Evolutionary conservation across 2,888 invertebrate species (phyloP).

Genomic region (Willowsia nigromaculata): DNA sequence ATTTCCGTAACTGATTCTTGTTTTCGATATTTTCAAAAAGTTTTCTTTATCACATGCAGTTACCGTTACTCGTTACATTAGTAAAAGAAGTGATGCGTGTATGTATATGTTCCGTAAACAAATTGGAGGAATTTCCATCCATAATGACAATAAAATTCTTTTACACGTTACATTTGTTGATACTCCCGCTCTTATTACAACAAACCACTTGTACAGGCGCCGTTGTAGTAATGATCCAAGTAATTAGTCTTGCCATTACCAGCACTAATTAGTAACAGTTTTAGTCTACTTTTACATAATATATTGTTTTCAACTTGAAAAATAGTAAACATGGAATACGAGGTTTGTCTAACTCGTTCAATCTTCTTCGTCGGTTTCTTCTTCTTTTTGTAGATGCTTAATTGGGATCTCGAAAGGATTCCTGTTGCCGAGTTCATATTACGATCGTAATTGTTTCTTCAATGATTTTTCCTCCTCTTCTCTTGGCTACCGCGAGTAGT

Average conservation of each 20-base stretch:
- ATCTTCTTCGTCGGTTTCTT: not conserved
- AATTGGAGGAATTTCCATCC: slow-evolving; percentile 26
- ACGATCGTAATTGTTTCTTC: not conserved
- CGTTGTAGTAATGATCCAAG: not conserved
- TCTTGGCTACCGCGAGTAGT: not conserved
- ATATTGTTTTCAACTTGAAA: not conserved
- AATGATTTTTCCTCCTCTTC: not conserved
- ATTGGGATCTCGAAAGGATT: slow-evolving; percentile 5
- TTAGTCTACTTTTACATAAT: slow-evolving; percentile 47
- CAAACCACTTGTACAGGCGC: not conserved
- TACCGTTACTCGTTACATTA: not conserved
- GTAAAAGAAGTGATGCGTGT: not conserved
- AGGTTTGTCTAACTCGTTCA: not conserved
- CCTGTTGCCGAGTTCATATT: slow-evolving; percentile 44
- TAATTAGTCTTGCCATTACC: not conserved
- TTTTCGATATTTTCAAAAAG: not conserved
- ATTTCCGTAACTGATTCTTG: not conserved
- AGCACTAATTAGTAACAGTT: slow-evolving; percentile 55
- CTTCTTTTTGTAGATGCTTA: not conserved
- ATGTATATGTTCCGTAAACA: not conserved
- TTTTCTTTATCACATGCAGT: not conserved
- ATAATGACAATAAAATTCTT: not conserved
- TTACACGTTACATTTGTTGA: slow-evolving; percentile 6
- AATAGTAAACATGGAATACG: not conserved
- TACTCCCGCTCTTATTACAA: not conserved